Conservation (phyloP, 2,797 vertebrate species). For the Sebastes nivosus region DNA sequence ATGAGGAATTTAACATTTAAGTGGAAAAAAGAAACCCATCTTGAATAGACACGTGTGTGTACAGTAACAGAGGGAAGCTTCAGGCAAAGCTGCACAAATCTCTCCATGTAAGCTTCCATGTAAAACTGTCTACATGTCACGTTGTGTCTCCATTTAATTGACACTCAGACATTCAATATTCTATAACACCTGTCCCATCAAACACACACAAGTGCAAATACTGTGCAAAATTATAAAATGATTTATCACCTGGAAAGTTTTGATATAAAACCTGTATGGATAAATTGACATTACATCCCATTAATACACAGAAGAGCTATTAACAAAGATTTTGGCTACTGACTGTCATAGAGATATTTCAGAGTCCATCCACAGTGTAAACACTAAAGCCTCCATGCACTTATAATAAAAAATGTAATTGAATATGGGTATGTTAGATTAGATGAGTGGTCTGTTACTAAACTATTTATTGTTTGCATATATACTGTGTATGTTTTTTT, state of each 20-base stretch:
- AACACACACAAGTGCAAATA: background rate
- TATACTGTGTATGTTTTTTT: background rate
- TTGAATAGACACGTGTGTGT: slow-evolving; percentile 4
- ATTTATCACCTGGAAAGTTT: background rate
- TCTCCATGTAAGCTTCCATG: background rate
- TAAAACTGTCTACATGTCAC: background rate
- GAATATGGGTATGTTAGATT: background rate
- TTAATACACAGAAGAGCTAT: background rate
- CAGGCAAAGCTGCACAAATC: background rate
- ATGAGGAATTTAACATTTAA: slow-evolving; percentile 72
- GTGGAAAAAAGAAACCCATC: slow-evolving; percentile 36
- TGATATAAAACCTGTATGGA: background rate
- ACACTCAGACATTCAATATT: background rate
- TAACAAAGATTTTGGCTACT: background rate
- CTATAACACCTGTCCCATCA: background rate
- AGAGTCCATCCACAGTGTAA: background rate
- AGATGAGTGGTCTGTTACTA: background rate
- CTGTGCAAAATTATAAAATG: background rate
- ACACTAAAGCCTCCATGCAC: background rate
- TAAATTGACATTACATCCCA: background rate
- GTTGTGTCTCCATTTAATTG: background rate
- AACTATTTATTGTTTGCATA: background rate
- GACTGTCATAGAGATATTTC: background rate
- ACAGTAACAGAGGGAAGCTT: background rate
- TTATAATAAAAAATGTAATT: background rate